Evolutionary conservation across 2,797 vertebrate species (phyloP), one percentile per base, ranked within the genome.

Genomic region (Poeciliopsis infans): DNA sequence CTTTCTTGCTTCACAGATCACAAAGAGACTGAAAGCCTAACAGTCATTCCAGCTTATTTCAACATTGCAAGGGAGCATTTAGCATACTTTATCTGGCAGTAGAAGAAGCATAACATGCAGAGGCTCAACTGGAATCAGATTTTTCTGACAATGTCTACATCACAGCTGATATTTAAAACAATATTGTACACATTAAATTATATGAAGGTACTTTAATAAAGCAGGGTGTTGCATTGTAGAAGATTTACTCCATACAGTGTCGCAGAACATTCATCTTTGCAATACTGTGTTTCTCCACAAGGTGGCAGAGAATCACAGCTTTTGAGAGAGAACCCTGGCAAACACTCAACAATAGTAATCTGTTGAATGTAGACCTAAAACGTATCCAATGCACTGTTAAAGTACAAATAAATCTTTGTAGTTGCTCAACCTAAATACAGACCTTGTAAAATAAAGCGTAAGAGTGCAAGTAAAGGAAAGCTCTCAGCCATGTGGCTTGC

Each of bases 261-360:
- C 66, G 23, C 20, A 43, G 5, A 6, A 45, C 3, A 45, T 1
- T 6, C n/a, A 33, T 57, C 2, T 20, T 0, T 88, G 85, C 28
- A 81, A 51, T 89, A 33, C 31, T 1, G 3, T 1, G 10, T 80
- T 79, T 76, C 11, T 0, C 89, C 93, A 94, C 87, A 81, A 76
- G 92, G 69, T 61, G 87, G 88, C 77, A 89, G 78, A 11, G 4
- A 2, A 36, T 25, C 36, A 79, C 5, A 51, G 41, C 6, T 77
- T 89, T 86, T 80, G 18, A 2, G 46, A 20, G 18, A 20, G 2
- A 47, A 2, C 43, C 16, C 16, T 28, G 11, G 36, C 47, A 66
- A 47, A 18, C 28, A 33, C 2, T 13, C 23, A 7, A 23, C n/a
- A 31, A 28, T 1, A 5, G 31, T 49, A 66, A 43, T 43, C 5